These are phyloP conservation scores for Fistularia commersonii DNA, from an alignment of 2,797 vertebrate genomes.

Conservation along the genomic window DNA sequence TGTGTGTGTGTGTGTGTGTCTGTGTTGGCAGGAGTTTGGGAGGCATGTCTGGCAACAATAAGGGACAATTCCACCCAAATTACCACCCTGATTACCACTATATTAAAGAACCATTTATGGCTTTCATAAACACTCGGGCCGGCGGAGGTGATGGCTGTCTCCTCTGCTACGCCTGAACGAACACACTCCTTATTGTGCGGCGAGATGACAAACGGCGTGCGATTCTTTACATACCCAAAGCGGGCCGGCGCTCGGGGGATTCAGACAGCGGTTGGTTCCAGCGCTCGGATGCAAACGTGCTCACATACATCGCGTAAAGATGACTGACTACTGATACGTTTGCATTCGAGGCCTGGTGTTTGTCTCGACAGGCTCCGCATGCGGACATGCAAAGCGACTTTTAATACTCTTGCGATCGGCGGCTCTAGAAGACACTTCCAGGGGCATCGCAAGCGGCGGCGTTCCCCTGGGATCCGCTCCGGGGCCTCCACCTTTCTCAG, in stretches of 20 bases:
- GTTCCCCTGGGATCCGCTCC: too few relatives aligned
- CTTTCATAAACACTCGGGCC: constrained; percentile 75
- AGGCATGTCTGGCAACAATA: constrained; percentile 80
- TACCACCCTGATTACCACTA: constrained; percentile 78
- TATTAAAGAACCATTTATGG: constrained; percentile 79
- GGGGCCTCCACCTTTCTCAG: too few relatives aligned
- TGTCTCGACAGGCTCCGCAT: too few relatives aligned
- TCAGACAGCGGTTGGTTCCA: constrained; percentile 11
- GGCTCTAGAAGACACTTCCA: too few relatives aligned
- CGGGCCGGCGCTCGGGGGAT: constrained; percentile 3
- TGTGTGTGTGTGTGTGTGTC: constrained; percentile 34
- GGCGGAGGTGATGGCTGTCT: constrained; percentile 73
- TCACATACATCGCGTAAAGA: too few relatives aligned
- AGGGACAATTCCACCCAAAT: constrained; percentile 79
- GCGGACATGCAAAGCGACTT: too few relatives aligned
- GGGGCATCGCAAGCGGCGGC: too few relatives aligned
- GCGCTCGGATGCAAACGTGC: too few relatives aligned
- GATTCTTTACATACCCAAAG: constrained; percentile 8
- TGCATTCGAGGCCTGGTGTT: too few relatives aligned
- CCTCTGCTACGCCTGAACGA: constrained; percentile 53
- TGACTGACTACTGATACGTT: too few relatives aligned
- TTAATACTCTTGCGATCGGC: too few relatives aligned
- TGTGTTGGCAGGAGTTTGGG: constrained; percentile 61
- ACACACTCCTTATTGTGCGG: constrained; percentile 21
- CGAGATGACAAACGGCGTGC: constrained; percentile 11